phyloP scores from a whole-genome alignment of 2,888 invertebrate genomes.

The Cephalotes varians region DNA sequence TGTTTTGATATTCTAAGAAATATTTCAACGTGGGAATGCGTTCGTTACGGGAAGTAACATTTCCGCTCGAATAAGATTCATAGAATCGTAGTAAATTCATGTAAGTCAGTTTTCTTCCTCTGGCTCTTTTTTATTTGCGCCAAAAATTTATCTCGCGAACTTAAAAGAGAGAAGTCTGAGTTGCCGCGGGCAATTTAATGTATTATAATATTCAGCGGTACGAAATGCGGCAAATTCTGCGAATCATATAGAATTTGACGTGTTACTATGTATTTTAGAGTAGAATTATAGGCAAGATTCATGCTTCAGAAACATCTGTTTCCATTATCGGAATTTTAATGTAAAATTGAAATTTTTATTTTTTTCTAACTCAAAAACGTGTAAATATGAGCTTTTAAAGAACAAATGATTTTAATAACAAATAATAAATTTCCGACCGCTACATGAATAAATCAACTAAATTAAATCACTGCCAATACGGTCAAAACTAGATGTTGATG shows the following conservation, averaged over 20 bases:
- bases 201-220: conserved; percentile 27
- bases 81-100: conserved; percentile 47
- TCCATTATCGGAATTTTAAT: not conserved
- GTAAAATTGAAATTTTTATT: not conserved
- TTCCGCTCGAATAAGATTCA: conserved; percentile 36
- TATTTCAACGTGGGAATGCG: conserved; percentile 13
- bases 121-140: conserved; percentile 30
- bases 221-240: conserved; percentile 39
- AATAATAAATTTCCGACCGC: too few relatives aligned
- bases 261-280: conserved; percentile 12
- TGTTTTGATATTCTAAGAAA: not conserved
- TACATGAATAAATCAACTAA: too few relatives aligned
- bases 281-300: not conserved
- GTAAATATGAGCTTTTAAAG: not conserved
- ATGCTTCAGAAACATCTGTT: not conserved
- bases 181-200: conserved; percentile 23
- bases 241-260: conserved; percentile 25
- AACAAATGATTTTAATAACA: not conserved
- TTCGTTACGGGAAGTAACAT: not conserved
- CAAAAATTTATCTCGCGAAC: conserved; percentile 41
- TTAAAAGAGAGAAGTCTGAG: conserved; percentile 39
- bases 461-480: too few relatives aligned
- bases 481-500: too few relatives aligned
- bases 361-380: not conserved
- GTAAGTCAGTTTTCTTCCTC: conserved; percentile 26